Percentiles rank a stretch among this genome's conserved stretches.
Conservation (phyloP, 1,140 invertebrate species). For the Dysdera silvatica region DNA sequence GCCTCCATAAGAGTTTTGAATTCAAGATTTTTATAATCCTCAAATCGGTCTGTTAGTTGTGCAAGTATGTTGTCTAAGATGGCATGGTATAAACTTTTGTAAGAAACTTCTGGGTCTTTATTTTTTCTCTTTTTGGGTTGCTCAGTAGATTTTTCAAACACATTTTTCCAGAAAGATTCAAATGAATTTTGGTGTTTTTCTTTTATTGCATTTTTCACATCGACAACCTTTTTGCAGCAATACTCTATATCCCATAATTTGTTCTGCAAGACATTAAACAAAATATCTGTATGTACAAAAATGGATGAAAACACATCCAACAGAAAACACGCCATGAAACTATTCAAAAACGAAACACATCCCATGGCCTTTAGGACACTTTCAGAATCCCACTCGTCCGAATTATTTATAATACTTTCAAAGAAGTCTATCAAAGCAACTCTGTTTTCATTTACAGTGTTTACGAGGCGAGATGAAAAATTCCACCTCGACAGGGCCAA, state of each 20-base stretch:
- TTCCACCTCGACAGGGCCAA: not conserved
- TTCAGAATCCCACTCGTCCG: not conserved
- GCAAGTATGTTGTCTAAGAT: not conserved
- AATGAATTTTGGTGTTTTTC: not conserved
- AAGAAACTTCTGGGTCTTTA: not conserved
- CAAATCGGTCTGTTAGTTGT: not conserved
- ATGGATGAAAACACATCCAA: constrained; percentile 8
- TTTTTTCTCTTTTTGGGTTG: not conserved
- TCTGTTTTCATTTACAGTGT: not conserved
- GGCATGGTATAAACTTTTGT: not conserved
- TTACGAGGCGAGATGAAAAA: not conserved
- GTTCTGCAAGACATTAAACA: constrained; percentile 19
- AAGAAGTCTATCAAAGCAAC: not conserved
- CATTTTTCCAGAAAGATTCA: not conserved
- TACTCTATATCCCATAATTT: not conserved
- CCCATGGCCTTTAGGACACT: not conserved
- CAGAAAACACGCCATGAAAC: constrained; percentile 11
- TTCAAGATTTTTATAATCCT: not conserved
- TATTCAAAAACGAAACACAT: not conserved
- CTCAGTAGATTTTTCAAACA: not conserved
- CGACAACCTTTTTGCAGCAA: not conserved
- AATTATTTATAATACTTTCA: not conserved
- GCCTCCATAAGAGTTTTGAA: not conserved
- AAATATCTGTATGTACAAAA: constrained; percentile 10
- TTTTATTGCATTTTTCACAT: not conserved